Evolutionary conservation across 2,113 vertebrate genomes (phyloP).

Genomic region (Myiagra hebetior): DNA sequence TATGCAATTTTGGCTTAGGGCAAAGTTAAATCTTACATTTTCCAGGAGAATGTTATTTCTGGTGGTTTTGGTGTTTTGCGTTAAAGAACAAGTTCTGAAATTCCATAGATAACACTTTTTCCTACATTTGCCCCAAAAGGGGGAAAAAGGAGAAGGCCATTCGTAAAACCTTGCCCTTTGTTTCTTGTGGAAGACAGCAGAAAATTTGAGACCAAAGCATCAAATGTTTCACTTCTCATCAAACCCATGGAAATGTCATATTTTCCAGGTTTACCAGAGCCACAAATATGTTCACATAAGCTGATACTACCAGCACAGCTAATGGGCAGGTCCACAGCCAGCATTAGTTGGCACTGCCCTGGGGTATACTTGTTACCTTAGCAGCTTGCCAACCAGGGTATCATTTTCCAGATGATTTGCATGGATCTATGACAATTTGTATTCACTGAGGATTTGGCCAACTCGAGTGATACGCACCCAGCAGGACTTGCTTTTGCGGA

Average conservation of each 20-base stretch:
- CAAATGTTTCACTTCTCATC: conserved; percentile 55
- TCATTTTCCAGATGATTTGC: conserved; percentile 46
- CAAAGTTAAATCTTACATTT: conserved; percentile 14
- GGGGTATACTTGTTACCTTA: conserved; percentile 30
- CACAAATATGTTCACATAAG: conserved; percentile 48
- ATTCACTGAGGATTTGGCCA: not conserved
- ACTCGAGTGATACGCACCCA: not conserved
- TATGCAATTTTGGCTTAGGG: conserved; percentile 17
- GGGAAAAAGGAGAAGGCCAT: not conserved
- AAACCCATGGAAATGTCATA: conserved; percentile 44
- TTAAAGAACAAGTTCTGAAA: conserved; percentile 26
- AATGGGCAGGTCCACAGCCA: conserved; percentile 12
- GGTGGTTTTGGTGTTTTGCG: conserved; percentile 45
- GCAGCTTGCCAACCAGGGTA: not conserved
- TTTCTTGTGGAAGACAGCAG: conserved; percentile 53
- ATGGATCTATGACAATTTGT: not conserved
- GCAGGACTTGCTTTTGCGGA: not conserved
- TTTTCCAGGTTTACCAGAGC: conserved; percentile 55
- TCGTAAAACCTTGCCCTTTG: conserved; percentile 9
- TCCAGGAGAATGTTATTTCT: conserved; percentile 39
- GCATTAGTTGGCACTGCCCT: conserved; percentile 28
- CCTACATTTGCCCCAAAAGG: conserved; percentile 19
- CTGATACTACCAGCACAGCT: conserved; percentile 43
- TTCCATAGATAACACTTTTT: conserved; percentile 54
- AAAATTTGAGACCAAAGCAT: conserved; percentile 53